Evolutionary conservation across 2,797 vertebrate species (phyloP).

Genomic region (Glyptemys insculpta): DNA sequence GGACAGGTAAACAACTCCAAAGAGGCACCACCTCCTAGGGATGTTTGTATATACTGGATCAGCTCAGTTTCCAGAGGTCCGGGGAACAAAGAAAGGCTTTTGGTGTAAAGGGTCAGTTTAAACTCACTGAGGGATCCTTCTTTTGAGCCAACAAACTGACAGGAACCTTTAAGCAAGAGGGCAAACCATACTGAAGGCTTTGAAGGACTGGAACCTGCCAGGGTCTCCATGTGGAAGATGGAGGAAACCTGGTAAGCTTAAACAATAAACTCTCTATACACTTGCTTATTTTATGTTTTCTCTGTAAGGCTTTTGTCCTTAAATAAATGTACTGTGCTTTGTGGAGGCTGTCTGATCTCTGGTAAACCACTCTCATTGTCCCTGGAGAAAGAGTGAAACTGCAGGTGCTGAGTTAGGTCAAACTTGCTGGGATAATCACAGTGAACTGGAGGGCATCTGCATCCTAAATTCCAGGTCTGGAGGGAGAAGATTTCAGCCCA

Average conservation of each 20-base stretch:
- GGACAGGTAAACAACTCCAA: neutral
- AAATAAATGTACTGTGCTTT: neutral
- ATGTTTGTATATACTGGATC: neutral
- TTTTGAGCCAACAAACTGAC: neutral
- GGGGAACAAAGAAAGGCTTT: neutral
- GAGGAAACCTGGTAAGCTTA: neutral
- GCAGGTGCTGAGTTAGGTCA: neutral
- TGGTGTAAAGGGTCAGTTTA: neutral
- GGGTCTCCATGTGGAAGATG: neutral
- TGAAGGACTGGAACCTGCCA: neutral
- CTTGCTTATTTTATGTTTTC: no score
- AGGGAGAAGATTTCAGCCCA: neutral
- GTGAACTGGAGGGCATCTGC: neutral
- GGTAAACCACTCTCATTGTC: neutral
- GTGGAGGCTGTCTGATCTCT: neutral
- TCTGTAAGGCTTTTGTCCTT: neutral
- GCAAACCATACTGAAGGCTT: neutral
- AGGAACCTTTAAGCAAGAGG: neutral
- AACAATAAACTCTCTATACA: neutral
- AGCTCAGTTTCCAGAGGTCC: neutral
- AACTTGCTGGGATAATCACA: neutral
- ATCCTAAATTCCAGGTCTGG: neutral
- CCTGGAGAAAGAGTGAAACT: neutral
- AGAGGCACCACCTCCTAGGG: neutral
- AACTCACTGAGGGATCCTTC: neutral